Conservation (phyloP, 2,888 invertebrate species). For the Parthenolecanium corni region DNA sequence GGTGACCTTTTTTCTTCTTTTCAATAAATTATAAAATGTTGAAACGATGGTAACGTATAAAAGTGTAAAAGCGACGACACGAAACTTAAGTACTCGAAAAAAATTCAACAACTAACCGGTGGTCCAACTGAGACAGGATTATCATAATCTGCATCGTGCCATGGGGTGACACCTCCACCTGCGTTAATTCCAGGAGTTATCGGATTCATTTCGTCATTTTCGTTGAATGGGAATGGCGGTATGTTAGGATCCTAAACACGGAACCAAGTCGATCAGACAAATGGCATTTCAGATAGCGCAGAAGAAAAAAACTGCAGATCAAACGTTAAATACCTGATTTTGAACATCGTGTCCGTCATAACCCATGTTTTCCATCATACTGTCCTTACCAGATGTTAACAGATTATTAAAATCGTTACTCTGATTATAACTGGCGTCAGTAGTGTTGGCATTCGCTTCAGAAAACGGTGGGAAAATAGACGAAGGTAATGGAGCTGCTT, state of each 20-base stretch:
- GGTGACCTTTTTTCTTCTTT: neutral
- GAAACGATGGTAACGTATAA: neutral
- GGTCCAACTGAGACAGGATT: conserved; percentile 57
- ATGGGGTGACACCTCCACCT: conserved; percentile 48
- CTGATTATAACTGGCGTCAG: too few species aligned
- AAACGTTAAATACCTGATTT: conserved; percentile 5
- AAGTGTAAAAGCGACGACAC: neutral
- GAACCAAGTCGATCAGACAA: neutral
- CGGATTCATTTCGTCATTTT: conserved; percentile 44
- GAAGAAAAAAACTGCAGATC: neutral
- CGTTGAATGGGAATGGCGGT: conserved; percentile 15
- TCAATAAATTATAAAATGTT: neutral
- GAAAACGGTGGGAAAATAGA: too few species aligned
- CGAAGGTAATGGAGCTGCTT: too few species aligned
- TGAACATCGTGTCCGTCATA: conserved; percentile 46
- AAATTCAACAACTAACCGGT: neutral
- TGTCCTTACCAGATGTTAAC: neutral
- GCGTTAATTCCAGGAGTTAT: conserved; percentile 50
- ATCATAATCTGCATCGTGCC: conserved; percentile 65
- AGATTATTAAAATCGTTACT: too few species aligned
- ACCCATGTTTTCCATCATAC: conserved; percentile 58
- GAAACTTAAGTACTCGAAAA: neutral
- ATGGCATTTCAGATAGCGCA: neutral
- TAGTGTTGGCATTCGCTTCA: too few species aligned
- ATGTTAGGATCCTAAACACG: conserved; percentile 1